A percentile compares a stretch with the other conserved stretches of the same genome.
These are phyloP conservation scores for Maconellicoccus hirsutus DNA, from an alignment of 1,140 invertebrate genomes.

Conservation along the genomic window DNA sequence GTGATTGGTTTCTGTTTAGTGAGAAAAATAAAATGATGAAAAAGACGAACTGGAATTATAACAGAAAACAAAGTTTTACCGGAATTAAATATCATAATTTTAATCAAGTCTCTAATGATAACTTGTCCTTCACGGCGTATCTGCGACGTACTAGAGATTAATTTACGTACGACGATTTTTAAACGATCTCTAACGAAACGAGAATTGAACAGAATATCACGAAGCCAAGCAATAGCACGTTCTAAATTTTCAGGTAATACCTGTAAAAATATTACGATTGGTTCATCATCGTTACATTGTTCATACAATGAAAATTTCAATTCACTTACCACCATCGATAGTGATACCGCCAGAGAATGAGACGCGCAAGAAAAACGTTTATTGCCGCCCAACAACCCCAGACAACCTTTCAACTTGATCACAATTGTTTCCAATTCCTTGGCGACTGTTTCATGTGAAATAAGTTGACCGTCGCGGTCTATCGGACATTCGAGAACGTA, in stretches of 20 bases:
- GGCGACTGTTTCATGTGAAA: conserved; percentile 62
- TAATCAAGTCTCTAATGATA: conserved; percentile 48
- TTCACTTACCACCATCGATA: conserved; percentile 42
- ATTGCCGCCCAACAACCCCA: conserved; percentile 45
- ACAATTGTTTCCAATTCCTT: conserved; percentile 61
- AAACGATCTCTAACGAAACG: conserved; percentile 59
- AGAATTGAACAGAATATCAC: conserved; percentile 58
- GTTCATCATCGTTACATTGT: too few species aligned
- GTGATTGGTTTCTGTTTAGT: conserved; percentile 53
- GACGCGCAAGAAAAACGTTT: conserved; percentile 47
- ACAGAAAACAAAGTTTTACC: conserved; percentile 36
- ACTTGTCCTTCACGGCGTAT: conserved; percentile 50
- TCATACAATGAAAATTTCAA: neutral
- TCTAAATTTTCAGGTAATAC: conserved; percentile 63
- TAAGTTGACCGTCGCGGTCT: conserved; percentile 41
- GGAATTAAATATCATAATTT: conserved; percentile 47
- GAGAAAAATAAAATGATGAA: neutral
- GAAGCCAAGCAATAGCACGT: conserved; percentile 60
- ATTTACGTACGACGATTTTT: conserved; percentile 60
- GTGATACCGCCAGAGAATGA: conserved; percentile 45
- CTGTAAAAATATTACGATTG: conserved; percentile 38
- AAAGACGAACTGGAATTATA: neutral
- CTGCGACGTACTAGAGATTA: conserved; percentile 61
- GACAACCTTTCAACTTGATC: conserved; percentile 41
- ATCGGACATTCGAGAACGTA: conserved; percentile 54